These are phyloP conservation scores for Limenitis camilla DNA, from an alignment of 2,888 invertebrate genomes.

Conservation along the genomic window DNA sequence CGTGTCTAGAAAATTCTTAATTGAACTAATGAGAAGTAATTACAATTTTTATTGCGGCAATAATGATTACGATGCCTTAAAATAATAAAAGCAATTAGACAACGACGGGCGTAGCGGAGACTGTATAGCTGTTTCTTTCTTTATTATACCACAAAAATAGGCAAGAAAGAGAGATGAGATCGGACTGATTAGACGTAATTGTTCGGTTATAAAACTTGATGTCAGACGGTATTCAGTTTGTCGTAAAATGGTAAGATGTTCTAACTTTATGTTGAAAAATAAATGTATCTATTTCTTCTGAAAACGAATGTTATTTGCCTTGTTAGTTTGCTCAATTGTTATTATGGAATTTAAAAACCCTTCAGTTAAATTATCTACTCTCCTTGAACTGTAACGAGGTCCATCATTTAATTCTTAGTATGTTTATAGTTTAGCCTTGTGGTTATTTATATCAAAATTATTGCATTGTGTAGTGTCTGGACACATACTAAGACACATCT, in stretches of 20 bases:
- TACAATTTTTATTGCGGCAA: slow-evolving; percentile 73
- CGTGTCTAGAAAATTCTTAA: slow-evolving; percentile 74
- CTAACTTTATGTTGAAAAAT: slow-evolving; percentile 24
- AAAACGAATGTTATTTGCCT: background rate
- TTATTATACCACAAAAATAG: slow-evolving; percentile 29
- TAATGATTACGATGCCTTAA: slow-evolving; percentile 75
- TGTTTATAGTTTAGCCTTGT: too few species aligned
- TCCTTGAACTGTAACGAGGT: too few species aligned
- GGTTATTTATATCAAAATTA: too few species aligned
- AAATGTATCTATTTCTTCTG: slow-evolving; percentile 1
- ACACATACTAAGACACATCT: too few species aligned
- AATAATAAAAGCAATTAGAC: slow-evolving; percentile 75
- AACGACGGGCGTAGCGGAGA: slow-evolving; percentile 66
- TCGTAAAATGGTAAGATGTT: slow-evolving; percentile 66
- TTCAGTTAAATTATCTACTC: background rate
- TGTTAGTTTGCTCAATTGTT: background rate
- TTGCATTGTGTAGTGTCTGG: too few species aligned
- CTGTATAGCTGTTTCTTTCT: slow-evolving; percentile 48
- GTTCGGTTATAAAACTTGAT: slow-evolving; percentile 74
- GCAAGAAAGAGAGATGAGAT: slow-evolving; percentile 38
- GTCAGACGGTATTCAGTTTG: slow-evolving; percentile 69
- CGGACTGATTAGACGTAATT: slow-evolving; percentile 68
- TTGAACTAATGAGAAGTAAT: slow-evolving; percentile 75
- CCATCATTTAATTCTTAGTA: too few species aligned
- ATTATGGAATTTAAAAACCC: too few species aligned